Evolutionary conservation across 30 jellyfish, hydroid and myxozoan species (phyloP), one percentile per base, ranked within the genome.

Genomic region (Rhopilema esculentum): DNA sequence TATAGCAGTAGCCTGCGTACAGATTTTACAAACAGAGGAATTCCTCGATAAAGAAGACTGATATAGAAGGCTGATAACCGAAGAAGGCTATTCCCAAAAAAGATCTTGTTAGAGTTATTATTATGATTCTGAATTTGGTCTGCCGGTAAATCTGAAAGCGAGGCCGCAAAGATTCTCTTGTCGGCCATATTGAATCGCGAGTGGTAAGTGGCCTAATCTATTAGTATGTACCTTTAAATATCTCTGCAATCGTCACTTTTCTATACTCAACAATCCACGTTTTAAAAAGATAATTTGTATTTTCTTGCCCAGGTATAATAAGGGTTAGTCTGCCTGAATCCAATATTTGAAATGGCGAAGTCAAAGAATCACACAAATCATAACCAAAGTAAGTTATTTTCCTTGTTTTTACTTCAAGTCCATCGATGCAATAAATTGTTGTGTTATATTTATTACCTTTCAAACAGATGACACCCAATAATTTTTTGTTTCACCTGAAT

Each of bases 301-400:
- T 2, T 40, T 40, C 12, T 12, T 12, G 6, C 12, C 12, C 57
- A 40, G 57, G 57, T 40, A 40, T 40, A 40, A 40, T 6, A 40
- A 40, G 57, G 6, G 57, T 40, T 40, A 40, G 57, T 6, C 57
- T 40, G 57, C 57, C 12, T 6, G 12, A 2, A 40, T 40, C 57
- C 6, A 64, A 0, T 27, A 8, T 28, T 65, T 16, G 63, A 80
- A 53, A 95, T 95, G 99, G 99, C 99, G 61, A 95, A 95, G 93
- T 95, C 99, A 26, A 95, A 95, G 93, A 95, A 95, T 83, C 99
- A 95, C 73, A 95, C 99, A 33, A 92, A 94, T 57, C 99, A 95
- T 75, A 95, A 95, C 78, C 99, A 95, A 77, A 95, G 99, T 95
- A 90, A 85, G 98, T 69, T 12, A 66, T n/a, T 69, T 0, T 16